phyloP scores from a whole-genome alignment of 2,797 vertebrate species.

The Enteromius radiatus region DNA sequence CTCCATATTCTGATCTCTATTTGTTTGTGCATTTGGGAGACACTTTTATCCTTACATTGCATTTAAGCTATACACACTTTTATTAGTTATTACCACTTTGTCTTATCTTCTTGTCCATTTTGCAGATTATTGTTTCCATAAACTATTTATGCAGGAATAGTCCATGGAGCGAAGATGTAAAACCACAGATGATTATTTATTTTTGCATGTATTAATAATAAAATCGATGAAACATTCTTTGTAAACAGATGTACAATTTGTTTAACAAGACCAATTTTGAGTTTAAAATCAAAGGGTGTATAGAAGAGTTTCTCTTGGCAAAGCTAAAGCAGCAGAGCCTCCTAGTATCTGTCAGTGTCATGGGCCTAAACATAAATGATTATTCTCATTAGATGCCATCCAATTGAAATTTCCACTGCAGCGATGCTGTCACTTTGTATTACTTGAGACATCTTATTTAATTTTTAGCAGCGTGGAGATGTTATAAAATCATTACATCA shows the following conservation, averaged over 20 bases:
- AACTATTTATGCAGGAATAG: not conserved
- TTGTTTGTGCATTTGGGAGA: not conserved
- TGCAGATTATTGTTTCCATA: no score
- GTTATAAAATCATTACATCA: conserved; percentile 3
- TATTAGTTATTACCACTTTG: not conserved
- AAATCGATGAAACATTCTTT: not conserved
- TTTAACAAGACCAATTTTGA: not conserved
- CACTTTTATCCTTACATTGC: not conserved
- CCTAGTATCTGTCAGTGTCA: conserved; percentile 10
- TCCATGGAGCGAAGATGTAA: not conserved
- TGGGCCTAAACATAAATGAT: conserved; percentile 20
- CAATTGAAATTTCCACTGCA: conserved; percentile 14
- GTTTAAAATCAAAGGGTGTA: not conserved
- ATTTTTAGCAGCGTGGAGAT: conserved; percentile 21
- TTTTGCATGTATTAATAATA: not conserved
- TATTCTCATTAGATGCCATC: conserved; percentile 39
- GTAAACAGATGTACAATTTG: not conserved
- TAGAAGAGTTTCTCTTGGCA: not conserved
- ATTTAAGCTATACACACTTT: not conserved
- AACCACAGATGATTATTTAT: not conserved
- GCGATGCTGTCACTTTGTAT: conserved; percentile 34
- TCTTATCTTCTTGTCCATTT: no score
- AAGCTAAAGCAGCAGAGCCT: conserved; percentile 7
- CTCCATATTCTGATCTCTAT: not conserved
- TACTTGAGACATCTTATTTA: conserved; percentile 34